Evolutionary conservation across 92 coral and sea anemone species (phyloP), one percentile per base, ranked within the genome.

Genomic region (Zoanthus sansibaricus): DNA sequence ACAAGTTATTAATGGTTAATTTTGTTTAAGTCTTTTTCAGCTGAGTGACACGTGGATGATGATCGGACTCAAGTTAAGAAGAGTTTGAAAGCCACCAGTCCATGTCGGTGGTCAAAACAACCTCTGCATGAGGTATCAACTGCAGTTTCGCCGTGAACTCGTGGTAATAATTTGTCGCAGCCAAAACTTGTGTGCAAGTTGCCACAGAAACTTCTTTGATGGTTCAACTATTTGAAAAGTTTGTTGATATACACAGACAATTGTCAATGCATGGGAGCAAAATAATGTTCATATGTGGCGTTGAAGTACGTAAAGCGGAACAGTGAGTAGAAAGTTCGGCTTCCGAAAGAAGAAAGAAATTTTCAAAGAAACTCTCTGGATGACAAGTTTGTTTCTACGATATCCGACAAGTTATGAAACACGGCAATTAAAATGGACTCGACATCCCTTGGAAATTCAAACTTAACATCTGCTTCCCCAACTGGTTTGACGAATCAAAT

Each of bases 71-170:
- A 37, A 37, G 4, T 37, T 4, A 37, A 37, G 25, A 21, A 48
- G 61, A 5, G 0, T 21, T 51, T 25, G 25, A 62, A 47, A 80
- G 37, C 44, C 75, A 66, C 20, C 51, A 46, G 12, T 55, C 73
- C 84, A 72, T 79, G 84, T 79, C 84, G 84, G 49, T n/a, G 84
- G 49, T n/a, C 56, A 67, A 64, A 80, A 80, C 85, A 46, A 66
- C 46, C 58, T 64, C 62, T 59, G 74, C 12, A 66, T 79, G 72
- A 75, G 44, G 32, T 7, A 21, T 51, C 10, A 20, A 44, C 31
- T 47, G 30, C 42, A 9, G 25, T 74, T 17, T 21, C 9, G 17
- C 37, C 12, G 72, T 9, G 31, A 18, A 49, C 56, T 15, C n/a
- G 31, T 33, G 66, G 31, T 42, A 46, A 75, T 73, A 56, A 45